Evolutionary conservation across 2,888 invertebrate species (phyloP).

Genomic region (Tricholauxania praeusta): DNA sequence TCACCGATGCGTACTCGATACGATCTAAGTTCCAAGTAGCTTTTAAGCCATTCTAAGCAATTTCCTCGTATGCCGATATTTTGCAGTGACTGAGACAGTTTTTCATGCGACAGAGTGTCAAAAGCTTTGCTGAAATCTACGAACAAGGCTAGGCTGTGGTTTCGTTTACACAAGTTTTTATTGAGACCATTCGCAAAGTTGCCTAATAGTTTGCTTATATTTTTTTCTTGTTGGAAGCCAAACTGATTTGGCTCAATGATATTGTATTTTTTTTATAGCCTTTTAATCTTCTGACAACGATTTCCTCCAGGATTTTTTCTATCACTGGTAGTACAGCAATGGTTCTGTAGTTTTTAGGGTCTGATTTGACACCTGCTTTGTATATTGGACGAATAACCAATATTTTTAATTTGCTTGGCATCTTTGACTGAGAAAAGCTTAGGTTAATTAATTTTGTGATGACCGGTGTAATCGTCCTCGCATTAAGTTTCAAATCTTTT

Average conservation of each 20-base stretch:
- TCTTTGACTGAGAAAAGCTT: not conserved
- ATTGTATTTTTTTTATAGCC: conserved; percentile 18
- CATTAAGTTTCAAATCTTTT: conserved; percentile 20
- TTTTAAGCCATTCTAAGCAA: conserved; percentile 22
- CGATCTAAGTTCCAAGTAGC: conserved; percentile 7
- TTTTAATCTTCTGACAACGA: conserved; percentile 21
- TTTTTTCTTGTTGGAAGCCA: conserved; percentile 28
- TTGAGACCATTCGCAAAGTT: conserved; percentile 15
- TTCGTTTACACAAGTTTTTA: conserved; percentile 15
- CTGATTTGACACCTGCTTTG: conserved; percentile 27
- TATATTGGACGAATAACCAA: conserved; percentile 17
- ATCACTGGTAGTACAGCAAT: conserved; percentile 17
- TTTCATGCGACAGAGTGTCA: conserved; percentile 25
- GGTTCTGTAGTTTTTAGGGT: conserved; percentile 25
- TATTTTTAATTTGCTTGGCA: conserved; percentile 12
- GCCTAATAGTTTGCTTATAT: conserved; percentile 18
- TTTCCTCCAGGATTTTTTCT: conserved; percentile 34
- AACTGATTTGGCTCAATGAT: conserved; percentile 10
- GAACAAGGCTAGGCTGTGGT: conserved; percentile 13
- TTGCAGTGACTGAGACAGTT: not conserved
- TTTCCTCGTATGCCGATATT: conserved; percentile 16
- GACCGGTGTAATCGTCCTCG: conserved; percentile 1
- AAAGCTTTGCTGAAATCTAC: conserved; percentile 37
- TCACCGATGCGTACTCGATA: conserved; percentile 12
- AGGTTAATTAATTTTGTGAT: conserved; percentile 2